These are phyloP conservation scores for Diarsia brunnea DNA, from an alignment of 2,888 invertebrate genomes.

Conservation along the genomic window DNA sequence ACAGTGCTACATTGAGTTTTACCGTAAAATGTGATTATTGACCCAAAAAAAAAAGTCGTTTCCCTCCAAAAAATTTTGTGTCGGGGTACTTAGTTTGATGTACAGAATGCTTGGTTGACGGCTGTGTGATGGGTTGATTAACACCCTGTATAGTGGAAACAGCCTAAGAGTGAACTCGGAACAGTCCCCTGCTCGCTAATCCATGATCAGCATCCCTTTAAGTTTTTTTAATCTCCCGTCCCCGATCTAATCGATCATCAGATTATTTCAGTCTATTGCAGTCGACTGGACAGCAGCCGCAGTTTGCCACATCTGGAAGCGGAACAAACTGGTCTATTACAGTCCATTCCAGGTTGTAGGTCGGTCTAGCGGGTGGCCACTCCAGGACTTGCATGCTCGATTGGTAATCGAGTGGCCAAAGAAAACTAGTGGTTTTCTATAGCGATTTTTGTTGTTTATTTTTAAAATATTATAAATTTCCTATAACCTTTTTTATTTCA, in stretches of 20 bases:
- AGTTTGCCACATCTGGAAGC: neutral
- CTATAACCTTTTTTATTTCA: neutral
- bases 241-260: neutral
- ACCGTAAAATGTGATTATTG: no score
- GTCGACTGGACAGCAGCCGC: neutral
- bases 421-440: no score
- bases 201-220: neutral
- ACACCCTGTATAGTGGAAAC: no score
- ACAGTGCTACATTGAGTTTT: no score
- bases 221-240: neutral
- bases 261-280: neutral
- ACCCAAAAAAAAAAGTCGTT: no score
- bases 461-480: neutral
- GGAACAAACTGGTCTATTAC: neutral
- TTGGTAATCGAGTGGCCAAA: neutral
- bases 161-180: neutral
- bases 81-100: no score
- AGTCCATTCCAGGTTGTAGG: neutral
- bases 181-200: neutral
- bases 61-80: no score
- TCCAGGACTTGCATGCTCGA: neutral
- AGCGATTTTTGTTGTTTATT: neutral
- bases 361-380: neutral
- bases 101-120: no score
- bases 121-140: no score